Conservation (phyloP, 2,797 vertebrate genomes). For the Heteromormyrus szaboi region DNA sequence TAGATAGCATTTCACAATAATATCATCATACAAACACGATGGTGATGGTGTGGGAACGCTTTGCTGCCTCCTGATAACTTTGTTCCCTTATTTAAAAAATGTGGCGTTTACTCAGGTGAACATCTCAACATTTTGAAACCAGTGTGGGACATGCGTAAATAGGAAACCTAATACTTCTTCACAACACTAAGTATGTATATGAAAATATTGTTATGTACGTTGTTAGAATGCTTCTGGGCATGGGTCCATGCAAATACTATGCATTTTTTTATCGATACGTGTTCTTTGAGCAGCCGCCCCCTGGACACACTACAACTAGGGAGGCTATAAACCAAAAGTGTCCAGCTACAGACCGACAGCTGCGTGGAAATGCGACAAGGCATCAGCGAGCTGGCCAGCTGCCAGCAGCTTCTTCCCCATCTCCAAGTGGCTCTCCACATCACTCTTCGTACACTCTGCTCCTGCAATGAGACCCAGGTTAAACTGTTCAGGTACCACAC, state of each 20-base stretch:
- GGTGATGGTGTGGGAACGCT: not conserved
- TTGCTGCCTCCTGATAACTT: not conserved
- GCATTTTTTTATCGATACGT: not conserved
- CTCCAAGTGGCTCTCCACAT: constrained; percentile 90
- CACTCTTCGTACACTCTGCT: constrained; percentile 78
- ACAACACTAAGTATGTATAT: not conserved
- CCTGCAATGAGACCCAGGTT: constrained; percentile 52
- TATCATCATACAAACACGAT: not conserved
- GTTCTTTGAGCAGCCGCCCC: not conserved
- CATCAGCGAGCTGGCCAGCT: constrained; percentile 92
- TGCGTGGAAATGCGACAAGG: constrained; percentile 91
- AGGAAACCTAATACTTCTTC: not conserved
- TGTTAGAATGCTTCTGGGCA: not conserved
- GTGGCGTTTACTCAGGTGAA: not conserved
- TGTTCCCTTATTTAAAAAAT: not conserved
- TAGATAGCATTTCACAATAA: not conserved
- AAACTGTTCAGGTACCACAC: not conserved
- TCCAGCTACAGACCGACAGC: constrained; percentile 77
- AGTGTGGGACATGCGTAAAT: not conserved
- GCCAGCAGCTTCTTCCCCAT: constrained; percentile 96
- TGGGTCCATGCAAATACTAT: not conserved
- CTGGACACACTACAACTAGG: not conserved
- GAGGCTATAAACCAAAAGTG: not conserved
- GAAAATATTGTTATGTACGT: not conserved
- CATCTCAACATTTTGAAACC: not conserved